These are phyloP conservation scores for Rhingia campestris DNA, from an alignment of 2,888 invertebrate genomes.

Conservation along the genomic window DNA sequence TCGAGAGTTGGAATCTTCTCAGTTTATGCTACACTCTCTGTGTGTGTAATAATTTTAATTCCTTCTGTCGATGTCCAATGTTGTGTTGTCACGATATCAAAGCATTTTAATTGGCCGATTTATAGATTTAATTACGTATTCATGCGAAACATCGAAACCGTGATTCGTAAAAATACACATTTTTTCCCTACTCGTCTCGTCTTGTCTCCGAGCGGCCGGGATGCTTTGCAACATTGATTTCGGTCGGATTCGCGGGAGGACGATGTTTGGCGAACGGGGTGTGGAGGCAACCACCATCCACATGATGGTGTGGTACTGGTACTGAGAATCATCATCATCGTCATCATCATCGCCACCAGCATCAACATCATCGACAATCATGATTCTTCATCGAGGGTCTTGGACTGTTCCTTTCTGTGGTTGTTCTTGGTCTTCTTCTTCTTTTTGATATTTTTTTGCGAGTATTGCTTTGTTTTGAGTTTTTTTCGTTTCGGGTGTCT, in stretches of 20 bases:
- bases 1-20: conserved; percentile 37
- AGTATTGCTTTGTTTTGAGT: conserved; percentile 47
- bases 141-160: conserved; percentile 83
- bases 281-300: conserved; percentile 10
- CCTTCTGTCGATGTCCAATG: conserved; percentile 80
- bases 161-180: conserved; percentile 83
- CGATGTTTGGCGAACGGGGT: conserved; percentile 22
- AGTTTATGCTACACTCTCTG: conserved; percentile 57
- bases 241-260: conserved; percentile 55
- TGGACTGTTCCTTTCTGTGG: conserved; percentile 20
- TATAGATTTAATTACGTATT: conserved; percentile 84
- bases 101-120: conserved; percentile 83
- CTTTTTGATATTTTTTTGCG: conserved; percentile 17
- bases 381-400: conserved; percentile 74
- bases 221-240: conserved; percentile 61
- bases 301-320: conserved; percentile 69
- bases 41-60: conserved; percentile 76
- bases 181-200: conserved; percentile 64
- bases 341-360: conserved; percentile 59
- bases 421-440: conserved; percentile 13
- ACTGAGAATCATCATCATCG: conserved; percentile 72
- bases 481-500: conserved; percentile 24
- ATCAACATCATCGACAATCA: conserved; percentile 73
- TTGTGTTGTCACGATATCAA: conserved; percentile 83
- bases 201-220: conserved; percentile 48